Evolutionary conservation across 2,888 invertebrate species (phyloP), one percentile per base, ranked within the genome.

Genomic region (Calliopum simillimum): DNA sequence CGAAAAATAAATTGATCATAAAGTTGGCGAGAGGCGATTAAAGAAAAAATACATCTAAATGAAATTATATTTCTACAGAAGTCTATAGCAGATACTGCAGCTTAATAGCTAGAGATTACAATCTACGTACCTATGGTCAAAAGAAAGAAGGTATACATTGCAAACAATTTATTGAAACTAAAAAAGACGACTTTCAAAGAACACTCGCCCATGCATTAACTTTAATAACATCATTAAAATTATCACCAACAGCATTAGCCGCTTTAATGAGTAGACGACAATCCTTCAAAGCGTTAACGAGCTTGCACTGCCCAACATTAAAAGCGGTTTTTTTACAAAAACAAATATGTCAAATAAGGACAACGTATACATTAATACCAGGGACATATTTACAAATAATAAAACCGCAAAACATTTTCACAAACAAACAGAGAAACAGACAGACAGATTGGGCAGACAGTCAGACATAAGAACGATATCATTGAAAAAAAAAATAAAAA

Each of bases 321-420:
- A 33, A 33, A 33, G 43, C 61, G 16, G 14, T 8, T 4, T 13
- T 4, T 13, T n/a, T 21, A 46, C 14, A 8, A 41, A 41, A 46
- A 67, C 56, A 67, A 67, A 63, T 44, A 11, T 49, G 62, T 46
- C 61, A 68, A 21, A 66, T 47, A 46, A 66, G 66, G 56, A 46
- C 47, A 58, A 13, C 49, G 21, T 59, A 58, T 49, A 49, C 56
- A 58, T 58, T 56, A 67, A 33, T 53, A 11, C 16, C 59, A 21
- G 58, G 67, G 43, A 72, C 71, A 49, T 74, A 77, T 77, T 76
- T 77, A 75, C 78, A 76, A 75, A 77, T 77, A 76, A 76, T 77
- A 76, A 77, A 78, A 78, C 78, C 78, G 65, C 78, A 78, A 75
- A 76, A 75, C 71, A 73, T 71, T 76, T 76, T 73, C 44, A 71